Evolutionary conservation across 2,797 vertebrate species (phyloP).

Genomic region (Artibeus lituratus): DNA sequence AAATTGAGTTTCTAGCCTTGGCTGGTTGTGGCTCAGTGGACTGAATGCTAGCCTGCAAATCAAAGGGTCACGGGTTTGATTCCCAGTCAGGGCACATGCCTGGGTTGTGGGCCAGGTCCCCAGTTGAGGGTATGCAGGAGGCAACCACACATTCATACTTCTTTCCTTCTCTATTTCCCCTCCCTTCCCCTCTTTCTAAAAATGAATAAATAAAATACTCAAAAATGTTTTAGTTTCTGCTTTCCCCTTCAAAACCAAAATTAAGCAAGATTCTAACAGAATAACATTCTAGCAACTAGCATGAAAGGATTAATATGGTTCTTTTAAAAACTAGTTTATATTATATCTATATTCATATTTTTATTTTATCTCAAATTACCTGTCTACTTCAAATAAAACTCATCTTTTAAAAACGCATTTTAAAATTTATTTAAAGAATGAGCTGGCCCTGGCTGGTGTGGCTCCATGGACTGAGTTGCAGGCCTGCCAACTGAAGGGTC

Average conservation of each 20-base stretch:
- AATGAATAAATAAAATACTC: too few species aligned
- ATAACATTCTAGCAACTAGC: not conserved
- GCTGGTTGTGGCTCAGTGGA: too few species aligned
- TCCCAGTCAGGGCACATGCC: not conserved
- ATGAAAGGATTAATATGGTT: not conserved
- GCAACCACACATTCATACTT: not conserved
- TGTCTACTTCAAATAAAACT: constrained; percentile 40
- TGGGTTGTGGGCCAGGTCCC: not conserved
- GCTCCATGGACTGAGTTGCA: not conserved
- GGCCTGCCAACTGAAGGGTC: not conserved
- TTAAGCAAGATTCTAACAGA: not conserved
- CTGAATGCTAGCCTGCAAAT: not conserved
- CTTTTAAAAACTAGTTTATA: not conserved
- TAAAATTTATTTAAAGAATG: constrained; percentile 10
- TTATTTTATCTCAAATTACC: constrained; percentile 39
- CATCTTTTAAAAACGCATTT: not conserved
- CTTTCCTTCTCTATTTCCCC: not conserved
- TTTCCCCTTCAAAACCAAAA: constrained; percentile 4
- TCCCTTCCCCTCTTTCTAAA: not conserved
- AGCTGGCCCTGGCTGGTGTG: not conserved
- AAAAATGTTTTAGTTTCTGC: not conserved
- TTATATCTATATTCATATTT: constrained; percentile 18
- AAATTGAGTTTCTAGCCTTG: not conserved
- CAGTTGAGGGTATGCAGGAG: not conserved
- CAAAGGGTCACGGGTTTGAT: not conserved